Conservation (phyloP, 1,140 invertebrate species). For the Pogonomyrmex californicus region DNA sequence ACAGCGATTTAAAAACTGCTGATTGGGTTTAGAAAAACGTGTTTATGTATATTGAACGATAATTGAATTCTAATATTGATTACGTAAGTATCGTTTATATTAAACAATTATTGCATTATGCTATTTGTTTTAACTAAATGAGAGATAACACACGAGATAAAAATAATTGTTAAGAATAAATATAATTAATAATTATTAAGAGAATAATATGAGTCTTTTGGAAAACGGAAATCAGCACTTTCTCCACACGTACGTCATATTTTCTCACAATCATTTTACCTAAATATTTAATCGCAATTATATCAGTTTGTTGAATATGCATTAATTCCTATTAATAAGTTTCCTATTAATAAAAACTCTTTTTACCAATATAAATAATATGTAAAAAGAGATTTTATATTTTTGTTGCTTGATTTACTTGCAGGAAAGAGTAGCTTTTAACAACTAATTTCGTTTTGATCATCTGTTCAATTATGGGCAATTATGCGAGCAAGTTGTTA, state of each 20-base stretch:
- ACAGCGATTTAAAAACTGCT: not conserved
- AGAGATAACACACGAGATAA: not conserved
- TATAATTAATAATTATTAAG: not conserved
- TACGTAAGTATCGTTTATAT: not conserved
- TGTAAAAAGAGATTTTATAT: not conserved
- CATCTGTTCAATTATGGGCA: slow-evolving; percentile 70
- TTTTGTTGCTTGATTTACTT: not conserved
- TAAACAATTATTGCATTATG: too few relatives aligned
- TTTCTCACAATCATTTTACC: not conserved
- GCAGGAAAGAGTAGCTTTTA: not conserved
- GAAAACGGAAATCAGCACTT: not conserved
- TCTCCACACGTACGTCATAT: not conserved
- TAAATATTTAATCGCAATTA: not conserved
- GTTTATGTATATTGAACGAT: not conserved
- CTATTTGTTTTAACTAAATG: not conserved
- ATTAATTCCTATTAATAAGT: not conserved
- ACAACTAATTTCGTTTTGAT: not conserved
- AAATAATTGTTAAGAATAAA: not conserved
- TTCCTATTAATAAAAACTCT: not conserved
- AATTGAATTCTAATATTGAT: not conserved
- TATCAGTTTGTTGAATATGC: not conserved
- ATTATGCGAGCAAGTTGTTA: slow-evolving; percentile 73
- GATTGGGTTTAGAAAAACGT: not conserved
- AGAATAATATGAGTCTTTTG: not conserved
- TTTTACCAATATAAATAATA: not conserved